A percentile compares a stretch with the other conserved stretches of the same genome.
Evolutionary conservation across 2,888 invertebrate species (phyloP).

Genomic region (Netelia inedita): DNA sequence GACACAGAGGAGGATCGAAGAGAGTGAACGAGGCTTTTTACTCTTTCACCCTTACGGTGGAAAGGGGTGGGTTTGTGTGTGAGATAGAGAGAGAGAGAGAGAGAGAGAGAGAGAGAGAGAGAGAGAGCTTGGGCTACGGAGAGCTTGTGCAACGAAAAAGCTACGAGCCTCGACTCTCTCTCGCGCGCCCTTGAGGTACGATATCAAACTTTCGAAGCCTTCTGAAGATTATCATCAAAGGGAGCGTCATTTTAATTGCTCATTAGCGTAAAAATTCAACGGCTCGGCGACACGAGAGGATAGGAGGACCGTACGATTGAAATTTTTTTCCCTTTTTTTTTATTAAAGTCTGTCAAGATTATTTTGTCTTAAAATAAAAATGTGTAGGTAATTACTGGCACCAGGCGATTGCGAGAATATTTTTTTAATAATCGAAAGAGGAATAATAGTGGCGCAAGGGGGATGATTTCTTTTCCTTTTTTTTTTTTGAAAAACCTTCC

Average conservation of each 20-base stretch:
- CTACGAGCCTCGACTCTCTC: neutral
- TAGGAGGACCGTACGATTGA: neutral
- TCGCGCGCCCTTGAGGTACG: constrained; percentile 45
- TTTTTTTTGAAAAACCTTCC: neutral
- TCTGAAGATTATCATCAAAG: constrained; percentile 67
- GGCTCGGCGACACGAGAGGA: constrained; percentile 13
- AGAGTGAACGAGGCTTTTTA: constrained; percentile 30
- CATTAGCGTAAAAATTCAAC: constrained; percentile 62
- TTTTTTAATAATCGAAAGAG: no score
- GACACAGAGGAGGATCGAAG: constrained; percentile 52
- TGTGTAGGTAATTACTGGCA: no score
- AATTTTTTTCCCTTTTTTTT: constrained; percentile 4
- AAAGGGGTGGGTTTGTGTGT: constrained; percentile 21
- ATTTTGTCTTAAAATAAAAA: no score
- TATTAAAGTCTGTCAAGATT: no score
- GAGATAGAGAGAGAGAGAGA: neutral
- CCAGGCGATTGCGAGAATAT: no score
- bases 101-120: neutral
- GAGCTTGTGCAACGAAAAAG: constrained; percentile 62
- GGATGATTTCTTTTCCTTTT: constrained; percentile 8
- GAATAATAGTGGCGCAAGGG: no score
- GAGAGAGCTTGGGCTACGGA: neutral
- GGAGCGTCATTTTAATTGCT: constrained; percentile 62
- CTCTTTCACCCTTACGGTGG: constrained; percentile 31
- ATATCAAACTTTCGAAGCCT: constrained; percentile 46